Conservation (phyloP, 2,797 vertebrate genomes). For the Etheostoma nigrum region DNA sequence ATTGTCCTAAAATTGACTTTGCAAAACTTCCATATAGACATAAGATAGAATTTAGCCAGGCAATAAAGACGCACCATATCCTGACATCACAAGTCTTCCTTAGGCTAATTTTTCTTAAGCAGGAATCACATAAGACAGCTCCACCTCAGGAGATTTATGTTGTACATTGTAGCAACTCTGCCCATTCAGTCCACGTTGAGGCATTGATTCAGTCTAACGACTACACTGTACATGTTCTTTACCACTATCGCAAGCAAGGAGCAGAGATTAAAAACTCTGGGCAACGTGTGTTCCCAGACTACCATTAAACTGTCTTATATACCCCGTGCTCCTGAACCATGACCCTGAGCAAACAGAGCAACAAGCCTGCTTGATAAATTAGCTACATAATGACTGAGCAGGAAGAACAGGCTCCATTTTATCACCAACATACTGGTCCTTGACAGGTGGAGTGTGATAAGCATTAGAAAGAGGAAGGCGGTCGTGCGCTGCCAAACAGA, state of each 20-base stretch:
- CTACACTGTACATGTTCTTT: slow-evolving; percentile 7
- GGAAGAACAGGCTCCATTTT: slow-evolving; percentile 74
- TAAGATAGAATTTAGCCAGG: background rate
- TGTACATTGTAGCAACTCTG: background rate
- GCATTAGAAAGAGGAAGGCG: slow-evolving; percentile 61
- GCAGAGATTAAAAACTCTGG: slow-evolving; percentile 33
- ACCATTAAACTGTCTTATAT: slow-evolving; percentile 31
- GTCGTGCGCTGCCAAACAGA: slow-evolving; percentile 47
- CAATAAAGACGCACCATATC: background rate
- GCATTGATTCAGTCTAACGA: background rate
- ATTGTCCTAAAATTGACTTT: too few relatives aligned
- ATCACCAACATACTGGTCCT: slow-evolving; percentile 59
- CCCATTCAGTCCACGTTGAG: background rate
- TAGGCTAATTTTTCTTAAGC: background rate
- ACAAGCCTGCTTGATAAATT: slow-evolving; percentile 71
- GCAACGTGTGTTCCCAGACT: slow-evolving; percentile 54
- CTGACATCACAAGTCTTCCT: background rate
- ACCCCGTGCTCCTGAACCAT: slow-evolving; percentile 9
- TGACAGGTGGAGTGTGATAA: slow-evolving; percentile 77
- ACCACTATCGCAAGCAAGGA: slow-evolving; percentile 23
- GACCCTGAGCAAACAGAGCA: slow-evolving; percentile 58
- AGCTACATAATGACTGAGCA: slow-evolving; percentile 71
- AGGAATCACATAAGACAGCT: background rate
- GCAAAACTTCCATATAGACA: too few relatives aligned
- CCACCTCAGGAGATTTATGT: background rate